phyloP scores from a whole-genome alignment of 2,888 invertebrate genomes.

The Ganaspis brasiliensis region DNA sequence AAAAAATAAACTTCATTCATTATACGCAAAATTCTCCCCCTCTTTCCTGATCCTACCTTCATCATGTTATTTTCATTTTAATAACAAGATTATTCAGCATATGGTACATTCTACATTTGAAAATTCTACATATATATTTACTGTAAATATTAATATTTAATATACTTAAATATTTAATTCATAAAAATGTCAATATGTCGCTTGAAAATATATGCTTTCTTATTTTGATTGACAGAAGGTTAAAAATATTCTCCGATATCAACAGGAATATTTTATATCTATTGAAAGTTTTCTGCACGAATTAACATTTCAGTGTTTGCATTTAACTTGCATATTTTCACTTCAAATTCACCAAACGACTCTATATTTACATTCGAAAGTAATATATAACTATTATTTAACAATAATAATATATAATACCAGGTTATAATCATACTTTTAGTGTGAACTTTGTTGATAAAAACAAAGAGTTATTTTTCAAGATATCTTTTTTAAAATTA shows the following conservation, averaged over 20 bases:
- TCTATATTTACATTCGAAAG: slow-evolving; percentile 31
- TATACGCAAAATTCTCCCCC: neutral
- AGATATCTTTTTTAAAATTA: too few relatives aligned
- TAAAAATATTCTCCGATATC: slow-evolving; percentile 10
- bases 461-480: neutral
- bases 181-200: too few relatives aligned
- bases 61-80: neutral
- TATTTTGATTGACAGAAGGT: neutral
- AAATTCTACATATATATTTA: too few relatives aligned
- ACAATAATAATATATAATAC: neutral
- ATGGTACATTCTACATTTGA: slow-evolving; percentile 6
- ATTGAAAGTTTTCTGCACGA: neutral
- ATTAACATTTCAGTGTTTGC: slow-evolving; percentile 29
- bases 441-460: neutral
- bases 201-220: neutral
- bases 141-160: too few relatives aligned
- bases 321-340: slow-evolving; percentile 23
- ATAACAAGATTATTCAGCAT: neutral
- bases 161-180: too few relatives aligned
- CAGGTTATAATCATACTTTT: too few relatives aligned
- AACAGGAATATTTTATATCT: slow-evolving; percentile 1
- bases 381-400: slow-evolving; percentile 21
- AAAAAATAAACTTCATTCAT: neutral
- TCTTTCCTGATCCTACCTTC: neutral
- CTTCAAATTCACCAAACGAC: slow-evolving; percentile 6